These are phyloP conservation scores for Nixonia krombeini DNA, from an alignment of 1,140 invertebrate species.

Conservation along the genomic window DNA sequence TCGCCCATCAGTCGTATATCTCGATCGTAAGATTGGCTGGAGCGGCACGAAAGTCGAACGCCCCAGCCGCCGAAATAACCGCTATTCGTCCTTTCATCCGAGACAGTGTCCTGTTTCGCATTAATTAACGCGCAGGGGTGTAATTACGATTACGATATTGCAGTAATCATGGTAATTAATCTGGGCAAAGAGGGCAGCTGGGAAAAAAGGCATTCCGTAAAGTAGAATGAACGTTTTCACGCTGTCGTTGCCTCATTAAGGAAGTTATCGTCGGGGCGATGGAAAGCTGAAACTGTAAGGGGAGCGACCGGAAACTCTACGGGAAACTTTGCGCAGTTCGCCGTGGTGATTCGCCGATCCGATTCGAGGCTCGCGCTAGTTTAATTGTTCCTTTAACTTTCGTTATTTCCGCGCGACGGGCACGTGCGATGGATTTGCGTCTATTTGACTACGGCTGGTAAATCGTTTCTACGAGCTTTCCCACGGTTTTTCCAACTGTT, in stretches of 20 bases:
- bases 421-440: constrained; percentile 36
- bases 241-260: constrained; percentile 42
- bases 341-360: constrained; percentile 23
- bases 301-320: constrained; percentile 1
- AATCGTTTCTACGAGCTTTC: constrained; percentile 21
- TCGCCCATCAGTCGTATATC: no score
- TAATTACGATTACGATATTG: constrained; percentile 3
- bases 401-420: constrained; percentile 44
- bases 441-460: constrained; percentile 24
- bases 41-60: no score
- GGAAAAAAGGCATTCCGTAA: constrained; percentile 7
- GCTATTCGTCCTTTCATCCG: no score
- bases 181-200: constrained; percentile 12
- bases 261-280: constrained; percentile 32
- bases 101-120: no score
- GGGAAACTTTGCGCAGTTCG: constrained; percentile 15
- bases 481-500: neutral
- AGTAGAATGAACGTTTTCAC: constrained; percentile 18
- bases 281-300: constrained; percentile 36
- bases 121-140: neutral
- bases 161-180: constrained; percentile 13
- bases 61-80: no score
- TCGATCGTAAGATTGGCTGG: no score
- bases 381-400: constrained; percentile 57
- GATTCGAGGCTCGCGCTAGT: constrained; percentile 39